phyloP scores from a whole-genome alignment of 2,888 invertebrate species.

The Pseudoips prasinana region DNA sequence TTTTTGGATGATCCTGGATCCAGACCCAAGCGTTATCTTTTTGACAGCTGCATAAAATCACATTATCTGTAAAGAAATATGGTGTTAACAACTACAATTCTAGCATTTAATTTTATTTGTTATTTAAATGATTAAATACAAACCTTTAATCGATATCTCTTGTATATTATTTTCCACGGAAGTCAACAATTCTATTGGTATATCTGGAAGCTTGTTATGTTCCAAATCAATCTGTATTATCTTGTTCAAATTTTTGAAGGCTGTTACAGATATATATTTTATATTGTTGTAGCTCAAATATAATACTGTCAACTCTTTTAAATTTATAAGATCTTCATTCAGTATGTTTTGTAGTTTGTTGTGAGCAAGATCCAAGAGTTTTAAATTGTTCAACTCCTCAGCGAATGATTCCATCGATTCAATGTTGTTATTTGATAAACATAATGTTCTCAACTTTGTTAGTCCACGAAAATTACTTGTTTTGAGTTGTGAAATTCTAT shows the following conservation, averaged over 20 bases:
- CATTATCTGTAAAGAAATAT: constrained; percentile 87
- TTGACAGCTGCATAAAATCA: constrained; percentile 94
- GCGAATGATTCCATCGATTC: constrained; percentile 92
- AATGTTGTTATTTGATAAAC: constrained; percentile 92
- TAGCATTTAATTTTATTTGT: neutral
- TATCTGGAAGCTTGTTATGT: constrained; percentile 90
- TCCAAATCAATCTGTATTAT: constrained; percentile 90
- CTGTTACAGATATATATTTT: constrained; percentile 89
- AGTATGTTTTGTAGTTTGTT: constrained; percentile 91
- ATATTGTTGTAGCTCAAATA: constrained; percentile 92
- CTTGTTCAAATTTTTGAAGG: constrained; percentile 89
- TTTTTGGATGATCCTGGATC: constrained; percentile 91
- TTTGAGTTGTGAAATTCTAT: constrained; percentile 90
- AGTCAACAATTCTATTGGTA: constrained; percentile 89
- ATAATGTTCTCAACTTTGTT: constrained; percentile 87
- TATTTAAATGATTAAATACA: constrained; percentile 8
- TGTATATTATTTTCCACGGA: constrained; percentile 92
- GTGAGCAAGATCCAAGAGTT: constrained; percentile 90
- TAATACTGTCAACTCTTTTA: constrained; percentile 89
- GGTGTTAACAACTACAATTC: neutral
- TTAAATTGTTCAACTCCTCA: constrained; percentile 87
- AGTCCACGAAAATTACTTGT: constrained; percentile 92
- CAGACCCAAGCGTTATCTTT: constrained; percentile 96
- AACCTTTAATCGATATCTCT: constrained; percentile 91
- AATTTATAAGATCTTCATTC: constrained; percentile 88